Conservation (phyloP, 2,888 invertebrate species). For the Latrodectus hesperus region DNA sequence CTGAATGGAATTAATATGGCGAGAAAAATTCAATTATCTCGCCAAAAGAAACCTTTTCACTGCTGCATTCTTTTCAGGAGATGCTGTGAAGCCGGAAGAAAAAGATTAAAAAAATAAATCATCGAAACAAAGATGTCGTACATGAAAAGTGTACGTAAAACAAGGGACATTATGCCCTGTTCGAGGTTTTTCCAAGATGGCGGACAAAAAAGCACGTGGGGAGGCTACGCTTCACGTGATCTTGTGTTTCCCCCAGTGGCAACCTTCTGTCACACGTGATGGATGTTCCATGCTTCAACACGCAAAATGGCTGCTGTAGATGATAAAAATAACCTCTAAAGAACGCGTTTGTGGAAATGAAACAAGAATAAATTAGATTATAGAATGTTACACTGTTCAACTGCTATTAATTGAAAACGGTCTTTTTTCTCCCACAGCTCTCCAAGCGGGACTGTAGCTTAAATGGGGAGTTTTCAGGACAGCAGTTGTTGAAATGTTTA, state of each 20-base stretch:
- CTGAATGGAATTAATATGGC: constrained; percentile 46
- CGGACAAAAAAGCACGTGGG: constrained; percentile 45
- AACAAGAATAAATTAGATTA: constrained; percentile 3
- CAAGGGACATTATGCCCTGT: constrained; percentile 36
- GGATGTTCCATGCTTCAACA: constrained; percentile 67
- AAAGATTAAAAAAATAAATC: neutral
- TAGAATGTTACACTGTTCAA: no score
- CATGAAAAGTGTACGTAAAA: constrained; percentile 32
- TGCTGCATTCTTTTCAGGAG: neutral
- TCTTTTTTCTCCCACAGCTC: no score
- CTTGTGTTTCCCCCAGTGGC: constrained; percentile 30
- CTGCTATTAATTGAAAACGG: no score
- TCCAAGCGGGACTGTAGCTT: no score
- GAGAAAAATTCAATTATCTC: constrained; percentile 53
- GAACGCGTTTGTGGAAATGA: constrained; percentile 14
- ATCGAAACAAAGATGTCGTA: constrained; percentile 1
- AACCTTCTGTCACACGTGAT: constrained; percentile 56
- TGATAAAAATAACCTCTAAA: constrained; percentile 53
- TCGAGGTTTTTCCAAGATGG: constrained; percentile 36
- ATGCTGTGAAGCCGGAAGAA: no score
- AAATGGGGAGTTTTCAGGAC: no score
- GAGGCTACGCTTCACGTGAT: constrained; percentile 60
- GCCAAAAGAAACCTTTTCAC: constrained; percentile 19
- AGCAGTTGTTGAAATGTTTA: no score
- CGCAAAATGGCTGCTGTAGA: constrained; percentile 56